phyloP scores from a whole-genome alignment of 2,797 vertebrate genomes.

The Oreortyx pictus region DNA sequence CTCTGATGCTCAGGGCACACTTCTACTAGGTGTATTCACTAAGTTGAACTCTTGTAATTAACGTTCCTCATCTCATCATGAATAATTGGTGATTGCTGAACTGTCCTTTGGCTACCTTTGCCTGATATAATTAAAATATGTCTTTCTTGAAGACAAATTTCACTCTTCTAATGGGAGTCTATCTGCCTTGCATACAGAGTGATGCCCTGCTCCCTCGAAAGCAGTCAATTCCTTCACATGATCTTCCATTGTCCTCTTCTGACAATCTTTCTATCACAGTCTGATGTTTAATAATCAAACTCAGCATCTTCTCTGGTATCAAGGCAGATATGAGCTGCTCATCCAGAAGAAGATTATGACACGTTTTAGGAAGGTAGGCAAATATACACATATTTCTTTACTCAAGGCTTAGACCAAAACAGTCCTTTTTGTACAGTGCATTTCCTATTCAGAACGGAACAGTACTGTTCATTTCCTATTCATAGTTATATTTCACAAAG shows the following conservation, averaged over 20 bases:
- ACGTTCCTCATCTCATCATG: neutral
- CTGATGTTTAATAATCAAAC: neutral
- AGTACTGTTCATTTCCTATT: neutral
- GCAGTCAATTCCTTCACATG: neutral
- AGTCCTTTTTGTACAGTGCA: neutral
- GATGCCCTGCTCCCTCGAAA: neutral
- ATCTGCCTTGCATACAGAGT: neutral
- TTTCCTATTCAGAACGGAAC: too few species aligned
- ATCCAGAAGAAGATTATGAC: neutral
- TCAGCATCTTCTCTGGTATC: neutral
- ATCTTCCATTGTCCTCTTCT: neutral
- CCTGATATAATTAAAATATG: neutral
- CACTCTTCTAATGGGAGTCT: neutral
- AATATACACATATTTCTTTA: fast-evolving
- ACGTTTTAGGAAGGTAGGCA: neutral
- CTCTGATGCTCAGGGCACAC: neutral
- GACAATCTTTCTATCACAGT: neutral
- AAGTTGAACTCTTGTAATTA: neutral
- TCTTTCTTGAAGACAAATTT: neutral
- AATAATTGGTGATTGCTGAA: neutral
- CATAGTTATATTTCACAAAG: neutral
- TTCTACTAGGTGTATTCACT: neutral
- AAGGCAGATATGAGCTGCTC: neutral
- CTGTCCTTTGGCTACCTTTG: neutral
- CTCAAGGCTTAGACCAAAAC: neutral